These are phyloP conservation scores for Nephrocerus scutellatus DNA, from an alignment of 2,888 invertebrate species.

Conservation along the genomic window DNA sequence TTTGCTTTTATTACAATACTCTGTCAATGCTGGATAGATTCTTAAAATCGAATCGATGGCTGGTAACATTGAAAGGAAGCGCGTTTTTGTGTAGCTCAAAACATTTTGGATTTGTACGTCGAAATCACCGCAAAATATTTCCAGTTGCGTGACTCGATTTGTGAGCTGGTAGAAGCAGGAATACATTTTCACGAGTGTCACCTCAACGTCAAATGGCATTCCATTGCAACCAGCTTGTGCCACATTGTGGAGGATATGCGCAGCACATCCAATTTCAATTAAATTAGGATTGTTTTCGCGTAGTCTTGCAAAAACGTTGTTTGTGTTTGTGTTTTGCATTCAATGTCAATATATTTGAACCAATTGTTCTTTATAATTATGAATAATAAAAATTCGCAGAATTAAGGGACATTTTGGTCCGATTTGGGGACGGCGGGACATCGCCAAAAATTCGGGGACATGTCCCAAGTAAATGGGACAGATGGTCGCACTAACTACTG, in stretches of 20 bases:
- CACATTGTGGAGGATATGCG: background rate
- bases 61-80: background rate
- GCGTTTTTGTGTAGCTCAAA: background rate
- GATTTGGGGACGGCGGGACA: no score
- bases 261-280: background rate
- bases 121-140: background rate
- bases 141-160: background rate
- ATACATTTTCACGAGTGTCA: background rate
- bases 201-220: background rate
- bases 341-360: no score
- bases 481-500: no score
- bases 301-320: background rate
- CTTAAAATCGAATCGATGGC: background rate
- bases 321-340: background rate
- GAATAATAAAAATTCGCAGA: no score
- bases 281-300: background rate
- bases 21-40: background rate
- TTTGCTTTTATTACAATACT: background rate
- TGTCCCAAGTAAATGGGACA: no score
- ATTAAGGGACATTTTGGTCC: no score
- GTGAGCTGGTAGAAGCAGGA: background rate
- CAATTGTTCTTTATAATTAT: no score
- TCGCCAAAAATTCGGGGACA: no score
- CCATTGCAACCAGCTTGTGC: constrained; percentile 1
- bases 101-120: background rate